Evolutionary conservation across 2,888 invertebrate genomes (phyloP).

Genomic region (Venustoraphidia nigricollis): DNA sequence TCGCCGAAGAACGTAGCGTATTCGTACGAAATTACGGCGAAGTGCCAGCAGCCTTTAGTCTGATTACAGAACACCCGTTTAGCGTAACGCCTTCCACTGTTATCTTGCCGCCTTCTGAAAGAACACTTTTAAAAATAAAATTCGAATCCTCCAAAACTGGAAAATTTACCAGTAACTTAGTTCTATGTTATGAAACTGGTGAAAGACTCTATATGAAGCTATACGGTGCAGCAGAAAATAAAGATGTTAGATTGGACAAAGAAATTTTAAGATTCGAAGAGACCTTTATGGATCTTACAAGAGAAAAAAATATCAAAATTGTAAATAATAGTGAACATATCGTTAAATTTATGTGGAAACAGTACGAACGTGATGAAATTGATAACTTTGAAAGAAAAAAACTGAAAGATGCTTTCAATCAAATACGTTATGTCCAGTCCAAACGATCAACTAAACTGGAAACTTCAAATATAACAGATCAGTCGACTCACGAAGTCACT

Average conservation of each 20-base stretch:
- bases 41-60: conserved; percentile 30
- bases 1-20: conserved; percentile 30
- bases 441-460: conserved; percentile 17
- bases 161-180: conserved; percentile 24
- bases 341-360: conserved; percentile 41
- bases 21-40: conserved; percentile 39
- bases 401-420: conserved; percentile 15
- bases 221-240: conserved; percentile 29
- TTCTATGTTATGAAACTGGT: conserved; percentile 29
- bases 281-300: conserved; percentile 40
- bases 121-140: conserved; percentile 31
- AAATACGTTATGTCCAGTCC: conserved; percentile 19
- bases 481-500: conserved; percentile 21
- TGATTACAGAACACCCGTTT: conserved; percentile 31
- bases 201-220: conserved; percentile 33
- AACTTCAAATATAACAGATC: conserved; percentile 19
- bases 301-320: conserved; percentile 33
- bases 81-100: conserved; percentile 34
- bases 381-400: conserved; percentile 20
- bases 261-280: conserved; percentile 34
- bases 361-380: conserved; percentile 28
- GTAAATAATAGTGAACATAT: conserved; percentile 36
- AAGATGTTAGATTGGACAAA: conserved; percentile 33
- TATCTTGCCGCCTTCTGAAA: conserved; percentile 31
- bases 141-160: conserved; percentile 35